A percentile compares a stretch with the other conserved stretches of the same genome.
These are phyloP conservation scores for Baccha elongata DNA, from an alignment of 2,888 invertebrate species.

Conservation along the genomic window DNA sequence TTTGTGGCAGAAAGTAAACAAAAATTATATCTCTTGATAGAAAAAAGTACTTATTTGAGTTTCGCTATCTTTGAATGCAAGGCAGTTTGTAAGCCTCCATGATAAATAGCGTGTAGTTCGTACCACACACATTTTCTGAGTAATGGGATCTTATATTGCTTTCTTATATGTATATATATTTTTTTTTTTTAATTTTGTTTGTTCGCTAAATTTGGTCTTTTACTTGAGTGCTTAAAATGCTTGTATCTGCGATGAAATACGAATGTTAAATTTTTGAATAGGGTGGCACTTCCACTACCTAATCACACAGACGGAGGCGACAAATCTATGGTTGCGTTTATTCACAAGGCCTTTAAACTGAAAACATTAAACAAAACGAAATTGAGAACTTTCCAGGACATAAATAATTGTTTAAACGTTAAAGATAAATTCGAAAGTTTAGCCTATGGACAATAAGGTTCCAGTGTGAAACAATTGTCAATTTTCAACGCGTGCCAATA, in stretches of 20 bases:
- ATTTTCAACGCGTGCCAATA: too few species aligned
- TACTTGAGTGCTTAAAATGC: constrained; percentile 24
- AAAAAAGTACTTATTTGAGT: constrained; percentile 7
- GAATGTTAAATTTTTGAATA: constrained; percentile 1
- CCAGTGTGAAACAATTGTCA: too few species aligned
- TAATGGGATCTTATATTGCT: constrained; percentile 50
- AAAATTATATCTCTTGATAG: constrained; percentile 9
- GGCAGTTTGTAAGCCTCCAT: constrained; percentile 4
- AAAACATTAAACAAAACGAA: too few species aligned
- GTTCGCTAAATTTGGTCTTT: constrained; percentile 66
- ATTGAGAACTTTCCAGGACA: too few species aligned
- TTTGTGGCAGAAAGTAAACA: constrained; percentile 18
- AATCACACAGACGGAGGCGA: too few species aligned
- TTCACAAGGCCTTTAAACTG: too few species aligned
- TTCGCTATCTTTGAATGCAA: constrained; percentile 42
- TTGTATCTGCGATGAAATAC: background rate
- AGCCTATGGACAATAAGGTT: too few species aligned
- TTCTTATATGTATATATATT: too few species aligned
- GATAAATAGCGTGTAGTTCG: constrained; percentile 3
- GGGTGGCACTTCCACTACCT: constrained; percentile 23
- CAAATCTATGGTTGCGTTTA: too few species aligned
- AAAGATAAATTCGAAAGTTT: too few species aligned
- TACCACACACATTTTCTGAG: constrained; percentile 61
- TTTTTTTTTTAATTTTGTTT: background rate
- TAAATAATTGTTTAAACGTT: too few species aligned